Percentiles rank a stretch among this genome's conserved stretches.
Evolutionary conservation across 2,797 vertebrate genomes (phyloP).

Genomic region (Apogon talboti): DNA sequence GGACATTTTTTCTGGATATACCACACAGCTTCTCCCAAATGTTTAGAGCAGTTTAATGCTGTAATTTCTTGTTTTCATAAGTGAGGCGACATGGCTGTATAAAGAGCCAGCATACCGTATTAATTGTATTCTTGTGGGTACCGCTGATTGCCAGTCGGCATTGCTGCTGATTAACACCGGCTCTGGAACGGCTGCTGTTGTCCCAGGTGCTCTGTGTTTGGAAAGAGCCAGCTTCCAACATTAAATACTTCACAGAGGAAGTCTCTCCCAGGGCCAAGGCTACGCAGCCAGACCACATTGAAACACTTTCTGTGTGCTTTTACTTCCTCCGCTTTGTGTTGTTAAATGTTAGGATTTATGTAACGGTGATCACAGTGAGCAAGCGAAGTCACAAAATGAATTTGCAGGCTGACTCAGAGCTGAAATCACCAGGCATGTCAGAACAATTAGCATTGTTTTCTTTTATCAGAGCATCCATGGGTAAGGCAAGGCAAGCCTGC

Average conservation of each 20-base stretch:
- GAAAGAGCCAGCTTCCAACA: conserved; percentile 82
- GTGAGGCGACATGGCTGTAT: conserved; percentile 49
- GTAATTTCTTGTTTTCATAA: conserved; percentile 77
- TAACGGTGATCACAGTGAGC: conserved; percentile 72
- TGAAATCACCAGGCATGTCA: conserved; percentile 53
- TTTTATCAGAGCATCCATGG: conserved; percentile 47
- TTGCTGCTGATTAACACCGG: conserved; percentile 84
- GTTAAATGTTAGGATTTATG: conserved; percentile 78
- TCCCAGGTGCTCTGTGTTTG: conserved; percentile 87
- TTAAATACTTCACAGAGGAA: conserved; percentile 85
- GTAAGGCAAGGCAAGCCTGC: conserved; percentile 24
- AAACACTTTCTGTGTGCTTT: conserved; percentile 79
- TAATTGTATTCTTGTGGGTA: conserved; percentile 77
- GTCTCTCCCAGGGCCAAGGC: conserved; percentile 78
- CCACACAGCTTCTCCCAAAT: conserved; percentile 63
- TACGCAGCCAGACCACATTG: conserved; percentile 76
- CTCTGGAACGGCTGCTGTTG: conserved; percentile 83
- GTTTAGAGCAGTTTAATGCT: conserved; percentile 65
- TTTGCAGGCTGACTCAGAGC: conserved; percentile 47
- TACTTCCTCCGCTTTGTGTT: conserved; percentile 77
- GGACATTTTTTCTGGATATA: conserved; percentile 67
- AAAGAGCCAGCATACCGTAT: conserved; percentile 63
- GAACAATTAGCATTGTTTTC: conserved; percentile 68
- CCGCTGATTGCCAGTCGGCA: conserved; percentile 78
- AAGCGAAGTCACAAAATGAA: conserved; percentile 61